Base-by-base conservation (phyloP, 2,888 invertebrate genomes). In the Drosophila bunnanda region DNA sequence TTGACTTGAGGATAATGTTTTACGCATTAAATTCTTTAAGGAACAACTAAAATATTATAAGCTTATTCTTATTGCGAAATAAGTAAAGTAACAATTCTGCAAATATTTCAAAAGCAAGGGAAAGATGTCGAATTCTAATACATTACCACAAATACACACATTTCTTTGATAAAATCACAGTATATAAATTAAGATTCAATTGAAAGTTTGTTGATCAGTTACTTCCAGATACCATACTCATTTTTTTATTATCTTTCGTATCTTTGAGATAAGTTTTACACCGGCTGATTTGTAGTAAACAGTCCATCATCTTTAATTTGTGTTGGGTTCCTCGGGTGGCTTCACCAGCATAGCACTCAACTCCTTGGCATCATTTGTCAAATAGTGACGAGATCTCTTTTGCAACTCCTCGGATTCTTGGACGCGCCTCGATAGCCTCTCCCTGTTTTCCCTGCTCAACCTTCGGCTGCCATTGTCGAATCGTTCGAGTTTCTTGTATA, bases 401-500 rank as follows among this genome's bases (percentile, higher is more conserved):
- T 28, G 34, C 13, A 28, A 13, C 0, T 39, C 34, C 28, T 58
- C 58, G 12, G 43, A 39, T 28, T 39, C 43, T 8, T 39, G 20
- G 5, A 22, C 20, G 6, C 38, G 22, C 1, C 17, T 50, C 1
- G 10, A 5, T 1, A 68, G 25, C n/a, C 8, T 13, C 0, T n/a
- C 38, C 8, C 10, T 60, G 9, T 17, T 30, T 10, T 10, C 1
- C 15, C 9, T 4, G 48, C 6, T 53, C 17, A 2, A 17, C 8
- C 13, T 48, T 17, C 20, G n/a, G 5, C 43, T 53, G 5, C 5
- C 0, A 1, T 36, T 60, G 6, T 65, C 58, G 0, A 54, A 8
- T 0, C 28, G 22, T 5, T 85, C 88, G 0, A 82, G 32, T 25
- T 61, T 79, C 0, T 32, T 54, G 15, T 80, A 83, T 8, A 83